phyloP scores from a whole-genome alignment of 2,113 vertebrate genomes.

The Ceyx cyanopectus region DNA sequence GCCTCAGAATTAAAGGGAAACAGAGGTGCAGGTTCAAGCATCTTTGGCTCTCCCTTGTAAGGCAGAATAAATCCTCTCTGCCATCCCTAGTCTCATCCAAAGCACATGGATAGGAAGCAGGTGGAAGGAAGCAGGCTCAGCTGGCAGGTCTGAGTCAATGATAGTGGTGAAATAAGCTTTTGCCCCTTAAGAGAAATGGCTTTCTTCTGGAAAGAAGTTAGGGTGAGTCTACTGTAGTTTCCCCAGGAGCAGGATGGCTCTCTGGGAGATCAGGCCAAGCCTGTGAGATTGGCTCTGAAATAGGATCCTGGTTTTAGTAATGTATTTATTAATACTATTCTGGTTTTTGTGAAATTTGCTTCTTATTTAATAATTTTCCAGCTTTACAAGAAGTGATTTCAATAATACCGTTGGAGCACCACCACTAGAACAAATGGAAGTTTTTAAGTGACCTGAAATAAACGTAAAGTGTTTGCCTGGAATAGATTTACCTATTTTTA shows the following conservation, averaged over 20 bases:
- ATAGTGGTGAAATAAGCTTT: rapidly evolving
- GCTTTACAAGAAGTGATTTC: neutral
- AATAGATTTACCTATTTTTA: neutral
- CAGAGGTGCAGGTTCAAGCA: neutral
- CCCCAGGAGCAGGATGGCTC: neutral
- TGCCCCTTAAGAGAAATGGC: neutral
- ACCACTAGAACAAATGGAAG: neutral
- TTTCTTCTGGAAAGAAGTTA: neutral
- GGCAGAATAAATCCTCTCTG: neutral
- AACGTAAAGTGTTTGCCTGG: neutral
- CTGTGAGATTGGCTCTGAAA: neutral
- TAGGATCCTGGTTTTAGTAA: neutral
- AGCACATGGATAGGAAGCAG: rapidly evolving
- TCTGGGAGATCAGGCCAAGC: too few relatives aligned
- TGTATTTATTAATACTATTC: neutral
- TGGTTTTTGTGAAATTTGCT: neutral
- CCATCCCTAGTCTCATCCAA: neutral
- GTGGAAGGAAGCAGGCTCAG: neutral
- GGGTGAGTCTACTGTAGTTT: neutral
- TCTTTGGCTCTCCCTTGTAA: neutral
- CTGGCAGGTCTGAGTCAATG: neutral
- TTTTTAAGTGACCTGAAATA: neutral
- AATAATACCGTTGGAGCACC: neutral
- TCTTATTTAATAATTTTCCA: neutral
- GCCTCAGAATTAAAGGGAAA: neutral